Evolutionary conservation across 2,113 vertebrate species (phyloP).

Genomic region (Pica pica): DNA sequence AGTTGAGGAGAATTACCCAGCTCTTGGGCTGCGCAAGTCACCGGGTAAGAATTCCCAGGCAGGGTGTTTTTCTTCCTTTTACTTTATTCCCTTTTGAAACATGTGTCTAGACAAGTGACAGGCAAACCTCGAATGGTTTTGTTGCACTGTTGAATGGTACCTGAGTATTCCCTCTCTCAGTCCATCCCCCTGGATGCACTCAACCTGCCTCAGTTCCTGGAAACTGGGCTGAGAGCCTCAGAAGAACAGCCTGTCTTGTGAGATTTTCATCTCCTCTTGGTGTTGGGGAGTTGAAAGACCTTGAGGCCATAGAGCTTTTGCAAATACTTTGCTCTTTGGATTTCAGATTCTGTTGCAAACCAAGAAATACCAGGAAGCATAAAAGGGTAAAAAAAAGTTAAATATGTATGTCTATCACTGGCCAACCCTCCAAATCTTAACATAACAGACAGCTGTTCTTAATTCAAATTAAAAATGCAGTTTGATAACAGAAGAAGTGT

Average conservation of each 20-base stretch:
- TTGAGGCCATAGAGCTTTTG: neutral
- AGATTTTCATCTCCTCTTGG: neutral
- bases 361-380: neutral
- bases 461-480: neutral
- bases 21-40: neutral
- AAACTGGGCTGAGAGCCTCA: neutral
- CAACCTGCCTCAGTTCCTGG: neutral
- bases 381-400: neutral
- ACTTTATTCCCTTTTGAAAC: conserved; percentile 15
- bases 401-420: neutral
- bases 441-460: neutral
- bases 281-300: neutral
- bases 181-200: neutral
- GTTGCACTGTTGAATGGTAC: neutral
- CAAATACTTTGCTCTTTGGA: neutral
- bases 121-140: neutral
- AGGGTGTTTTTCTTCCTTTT: conserved; percentile 17
- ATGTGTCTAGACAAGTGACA: conserved; percentile 18
- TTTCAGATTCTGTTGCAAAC: neutral
- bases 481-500: neutral
- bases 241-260: neutral
- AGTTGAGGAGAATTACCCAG: conserved; percentile 41
- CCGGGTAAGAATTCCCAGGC: conserved; percentile 27
- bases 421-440: neutral
- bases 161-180: neutral